phyloP scores from a whole-genome alignment of 2,888 invertebrate species.

The Thymelicus sylvestris region DNA sequence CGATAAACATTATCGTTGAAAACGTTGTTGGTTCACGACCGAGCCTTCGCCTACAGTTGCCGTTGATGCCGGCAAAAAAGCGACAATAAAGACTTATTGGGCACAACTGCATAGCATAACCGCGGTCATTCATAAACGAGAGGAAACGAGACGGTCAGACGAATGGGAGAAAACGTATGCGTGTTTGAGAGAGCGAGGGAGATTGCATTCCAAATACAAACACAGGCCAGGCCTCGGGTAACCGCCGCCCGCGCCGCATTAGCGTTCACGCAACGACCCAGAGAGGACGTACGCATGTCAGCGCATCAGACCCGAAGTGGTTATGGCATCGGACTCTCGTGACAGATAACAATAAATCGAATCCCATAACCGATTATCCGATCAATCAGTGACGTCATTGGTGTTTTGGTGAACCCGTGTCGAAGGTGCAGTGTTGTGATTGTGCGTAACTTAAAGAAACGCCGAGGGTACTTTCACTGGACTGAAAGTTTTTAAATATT shows the following conservation, averaged over 20 bases:
- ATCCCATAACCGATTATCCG: slow-evolving; percentile 55
- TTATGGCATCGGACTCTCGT: slow-evolving; percentile 51
- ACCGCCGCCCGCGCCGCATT: slow-evolving; percentile 50
- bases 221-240: slow-evolving; percentile 50
- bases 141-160: slow-evolving; percentile 65
- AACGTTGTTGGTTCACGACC: slow-evolving; percentile 11
- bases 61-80: slow-evolving; percentile 54
- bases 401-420: slow-evolving; percentile 56
- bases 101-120: slow-evolving; percentile 65
- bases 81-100: slow-evolving; percentile 57
- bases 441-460: slow-evolving; percentile 57
- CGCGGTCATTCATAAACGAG: slow-evolving; percentile 72
- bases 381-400: slow-evolving; percentile 60
- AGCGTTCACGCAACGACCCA: slow-evolving; percentile 54
- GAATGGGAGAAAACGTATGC: slow-evolving; percentile 62
- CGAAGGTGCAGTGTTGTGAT: slow-evolving; percentile 47
- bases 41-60: slow-evolving; percentile 3
- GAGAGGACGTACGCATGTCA: slow-evolving; percentile 45
- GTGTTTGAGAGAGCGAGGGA: slow-evolving; percentile 77
- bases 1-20: slow-evolving; percentile 15
- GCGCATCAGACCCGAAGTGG: slow-evolving; percentile 35
- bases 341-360: slow-evolving; percentile 53
- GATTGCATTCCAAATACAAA: slow-evolving; percentile 74
- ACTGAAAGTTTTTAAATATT: slow-evolving; percentile 80
- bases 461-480: slow-evolving; percentile 84